These are phyloP conservation scores for Cliona cf. orientalis DNA, from an alignment of 37 sponge, comb jelly and placozoan genomes.

Conservation along the genomic window DNA sequence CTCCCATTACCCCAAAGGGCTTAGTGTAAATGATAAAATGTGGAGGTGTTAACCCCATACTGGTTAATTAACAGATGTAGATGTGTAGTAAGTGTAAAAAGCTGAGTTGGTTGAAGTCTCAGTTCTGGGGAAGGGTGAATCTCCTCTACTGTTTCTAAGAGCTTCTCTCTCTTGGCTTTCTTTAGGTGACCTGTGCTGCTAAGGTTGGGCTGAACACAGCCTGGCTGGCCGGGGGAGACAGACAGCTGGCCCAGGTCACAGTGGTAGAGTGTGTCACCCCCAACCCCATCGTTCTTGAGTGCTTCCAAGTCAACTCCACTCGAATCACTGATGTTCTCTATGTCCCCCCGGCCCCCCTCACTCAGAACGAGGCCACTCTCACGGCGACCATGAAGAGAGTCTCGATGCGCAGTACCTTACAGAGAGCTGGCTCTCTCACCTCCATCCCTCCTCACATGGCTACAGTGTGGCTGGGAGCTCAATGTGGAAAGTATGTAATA, in stretches of 20 bases:
- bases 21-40: too few relatives aligned
- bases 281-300: conserved; percentile 51
- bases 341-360: conserved; percentile 23
- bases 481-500: conserved; percentile 65
- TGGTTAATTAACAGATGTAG: too few relatives aligned
- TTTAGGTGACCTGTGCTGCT: conserved; percentile 74
- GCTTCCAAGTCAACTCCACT: conserved; percentile 41
- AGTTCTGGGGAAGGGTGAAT: too few relatives aligned
- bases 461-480: conserved; percentile 74
- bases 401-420: background rate
- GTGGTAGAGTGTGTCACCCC: conserved; percentile 58
- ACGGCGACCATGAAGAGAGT: background rate
- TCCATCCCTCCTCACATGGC: background rate
- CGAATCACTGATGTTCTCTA: conserved; percentile 37
- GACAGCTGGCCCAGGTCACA: conserved; percentile 26
- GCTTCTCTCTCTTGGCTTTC: background rate
- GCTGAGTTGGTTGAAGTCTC: too few relatives aligned
- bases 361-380: background rate
- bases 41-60: too few relatives aligned
- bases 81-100: too few relatives aligned
- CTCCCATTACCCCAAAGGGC: too few relatives aligned
- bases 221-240: conserved; percentile 72
- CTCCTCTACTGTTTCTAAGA: too few relatives aligned
- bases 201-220: conserved; percentile 51
- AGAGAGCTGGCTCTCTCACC: background rate